A percentile compares a stretch with the other conserved stretches of the same genome.
phyloP scores from a whole-genome alignment of 92 coral and sea anemone genomes.

The Actinernus sp. region DNA sequence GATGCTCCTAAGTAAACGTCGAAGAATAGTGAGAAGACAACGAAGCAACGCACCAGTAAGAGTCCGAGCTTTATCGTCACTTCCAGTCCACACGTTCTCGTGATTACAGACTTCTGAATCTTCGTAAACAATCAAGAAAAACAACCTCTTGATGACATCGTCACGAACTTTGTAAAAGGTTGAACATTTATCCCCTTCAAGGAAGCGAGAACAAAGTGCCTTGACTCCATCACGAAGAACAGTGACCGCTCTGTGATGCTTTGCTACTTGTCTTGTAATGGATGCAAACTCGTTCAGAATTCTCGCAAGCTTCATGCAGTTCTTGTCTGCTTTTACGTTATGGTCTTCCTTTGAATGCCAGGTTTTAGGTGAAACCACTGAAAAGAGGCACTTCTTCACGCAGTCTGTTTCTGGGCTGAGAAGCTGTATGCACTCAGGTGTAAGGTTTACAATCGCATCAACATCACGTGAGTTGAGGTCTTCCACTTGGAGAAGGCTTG shows the following conservation, averaged over 20 bases:
- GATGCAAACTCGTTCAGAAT: conserved; percentile 62
- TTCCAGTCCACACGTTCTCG: too few relatives aligned
- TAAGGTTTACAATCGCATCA: conserved; percentile 58
- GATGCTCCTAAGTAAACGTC: conserved; percentile 18
- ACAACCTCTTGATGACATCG: conserved; percentile 4
- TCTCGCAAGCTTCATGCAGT: conserved; percentile 53
- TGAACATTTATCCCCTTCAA: too few relatives aligned
- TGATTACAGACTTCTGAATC: conserved; percentile 1
- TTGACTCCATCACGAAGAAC: conserved; percentile 6
- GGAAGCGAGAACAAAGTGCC: conserved; percentile 2
- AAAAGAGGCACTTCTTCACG: conserved; percentile 28
- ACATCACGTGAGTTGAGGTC: conserved; percentile 51
- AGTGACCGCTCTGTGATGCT: neutral
- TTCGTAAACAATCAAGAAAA: conserved; percentile 2
- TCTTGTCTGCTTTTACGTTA: conserved; percentile 8
- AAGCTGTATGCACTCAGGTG: conserved; percentile 10
- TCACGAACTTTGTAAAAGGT: conserved; percentile 14
- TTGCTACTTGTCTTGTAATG: conserved; percentile 2
- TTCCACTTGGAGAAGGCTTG: conserved; percentile 32
- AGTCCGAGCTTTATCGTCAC: neutral
- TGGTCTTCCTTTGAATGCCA: neutral
- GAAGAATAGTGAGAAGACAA: conserved; percentile 7
- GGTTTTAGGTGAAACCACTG: conserved; percentile 20
- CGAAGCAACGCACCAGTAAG: neutral
- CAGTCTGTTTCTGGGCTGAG: conserved; percentile 25